Evolutionary conservation across 2,113 vertebrate species (phyloP).

Genomic region (Paedocypris sp.): DNA sequence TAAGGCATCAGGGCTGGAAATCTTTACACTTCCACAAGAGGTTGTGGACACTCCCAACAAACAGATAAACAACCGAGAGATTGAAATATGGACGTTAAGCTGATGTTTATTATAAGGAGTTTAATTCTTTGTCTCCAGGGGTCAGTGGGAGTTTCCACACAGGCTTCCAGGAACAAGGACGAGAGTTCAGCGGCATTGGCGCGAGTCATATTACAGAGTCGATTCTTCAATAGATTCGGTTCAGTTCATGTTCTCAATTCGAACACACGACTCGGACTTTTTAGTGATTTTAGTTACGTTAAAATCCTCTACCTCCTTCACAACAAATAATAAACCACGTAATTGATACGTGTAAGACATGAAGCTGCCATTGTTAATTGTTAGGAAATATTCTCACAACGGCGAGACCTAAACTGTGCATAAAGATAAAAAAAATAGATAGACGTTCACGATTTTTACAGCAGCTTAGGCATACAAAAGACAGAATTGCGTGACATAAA

Average conservation of each 20-base stretch:
- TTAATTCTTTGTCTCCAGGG: conserved; percentile 21
- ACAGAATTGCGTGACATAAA: too few species aligned
- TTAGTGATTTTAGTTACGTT: background rate
- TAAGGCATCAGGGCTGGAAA: background rate
- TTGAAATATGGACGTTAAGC: background rate
- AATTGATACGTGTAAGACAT: too few species aligned
- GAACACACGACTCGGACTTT: background rate
- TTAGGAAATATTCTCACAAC: too few species aligned
- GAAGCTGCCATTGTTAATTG: too few species aligned
- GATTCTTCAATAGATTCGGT: background rate
- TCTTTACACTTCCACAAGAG: background rate
- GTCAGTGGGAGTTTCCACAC: conserved; percentile 55
- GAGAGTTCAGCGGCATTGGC: background rate
- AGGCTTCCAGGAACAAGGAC: conserved; percentile 40
- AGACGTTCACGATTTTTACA: too few species aligned
- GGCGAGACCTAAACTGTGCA: too few species aligned
- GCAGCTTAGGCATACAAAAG: too few species aligned
- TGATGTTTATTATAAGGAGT: conserved; percentile 10
- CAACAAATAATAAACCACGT: too few species aligned
- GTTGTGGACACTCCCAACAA: background rate
- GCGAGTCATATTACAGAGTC: background rate
- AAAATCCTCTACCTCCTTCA: background rate
- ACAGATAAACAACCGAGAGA: background rate
- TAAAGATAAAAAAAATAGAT: too few species aligned
- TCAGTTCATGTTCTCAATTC: background rate